Evolutionary conservation across 2,113 vertebrate species (phyloP), one percentile per base, ranked within the genome.

Genomic region (Seriola dumerili): DNA sequence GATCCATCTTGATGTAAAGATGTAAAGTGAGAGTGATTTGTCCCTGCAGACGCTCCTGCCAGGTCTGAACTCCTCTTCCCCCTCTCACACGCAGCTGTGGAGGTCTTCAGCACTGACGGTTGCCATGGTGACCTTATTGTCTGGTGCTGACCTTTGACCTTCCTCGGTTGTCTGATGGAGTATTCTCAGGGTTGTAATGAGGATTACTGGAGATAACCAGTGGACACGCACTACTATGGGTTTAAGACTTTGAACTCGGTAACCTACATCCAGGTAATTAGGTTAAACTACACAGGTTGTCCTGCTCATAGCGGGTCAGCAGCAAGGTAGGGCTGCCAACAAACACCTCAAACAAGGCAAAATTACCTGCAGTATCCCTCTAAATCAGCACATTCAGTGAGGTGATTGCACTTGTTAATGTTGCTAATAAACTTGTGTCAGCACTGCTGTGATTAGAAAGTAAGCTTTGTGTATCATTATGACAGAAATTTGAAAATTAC

Each of bases 171-270:
- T 91, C 88, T 86, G 78, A 79, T 84, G 68, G 68, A 82, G 90
- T 85, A 90, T 85, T 91, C 85, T 91, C 85, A 69, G 80, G 78
- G 87, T 88, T 38, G 36, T 87, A 84, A 91, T 88, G 64, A 91
- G 90, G 92, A 92, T 94, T 90, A 93, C 87, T 70, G 55, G 76
- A 90, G 90, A 93, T 93, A 93, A 92, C 85, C 80, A 65, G 54
- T 23, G 64, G 73, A 88, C 77, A 69, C 5, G 19, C 64, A 69
- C 71, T 54, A 66, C 72, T 52, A 36, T 40, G 67, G 88, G 66
- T 88, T 89, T 91, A 91, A 78, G 73, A 71, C 74, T 89, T 58
- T 85, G 52, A 88, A 90, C 88, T 86, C 77, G 0, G 5, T 88
- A 93, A 92, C 91, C 88, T 90, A 83, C 82, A 88, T 92, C 58